Conservation (phyloP, 2,888 invertebrate species). For the Standfussiana lucernea region DNA sequence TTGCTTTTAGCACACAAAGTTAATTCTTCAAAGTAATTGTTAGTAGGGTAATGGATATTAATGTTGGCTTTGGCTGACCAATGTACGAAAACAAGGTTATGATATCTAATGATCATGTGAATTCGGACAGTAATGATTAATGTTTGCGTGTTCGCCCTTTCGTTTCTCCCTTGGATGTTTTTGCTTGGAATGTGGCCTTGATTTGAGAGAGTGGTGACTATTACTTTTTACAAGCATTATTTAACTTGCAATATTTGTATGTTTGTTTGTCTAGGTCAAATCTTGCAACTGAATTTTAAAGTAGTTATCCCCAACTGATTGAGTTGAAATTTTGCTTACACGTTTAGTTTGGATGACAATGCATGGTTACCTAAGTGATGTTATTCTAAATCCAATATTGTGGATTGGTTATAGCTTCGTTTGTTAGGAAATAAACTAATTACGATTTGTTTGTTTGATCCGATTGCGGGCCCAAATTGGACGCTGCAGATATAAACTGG, state of each 20-base stretch:
- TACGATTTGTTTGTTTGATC: too few relatives aligned
- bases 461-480: too few relatives aligned
- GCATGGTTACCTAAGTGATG: too few relatives aligned
- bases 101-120: conserved; percentile 47
- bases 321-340: too few relatives aligned
- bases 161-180: conserved; percentile 46
- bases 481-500: too few relatives aligned
- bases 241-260: too few relatives aligned
- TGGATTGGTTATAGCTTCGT: too few relatives aligned
- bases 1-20: background rate
- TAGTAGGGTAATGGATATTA: background rate
- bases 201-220: conserved; percentile 29
- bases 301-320: too few relatives aligned
- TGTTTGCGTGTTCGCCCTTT: conserved; percentile 46
- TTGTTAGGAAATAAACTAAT: conserved; percentile 12
- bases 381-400: background rate
- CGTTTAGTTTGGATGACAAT: too few relatives aligned
- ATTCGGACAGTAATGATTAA: conserved; percentile 63
- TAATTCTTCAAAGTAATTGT: background rate
- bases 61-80: background rate
- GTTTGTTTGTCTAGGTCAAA: too few relatives aligned
- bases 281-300: too few relatives aligned
- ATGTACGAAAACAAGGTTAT: conserved; percentile 20
- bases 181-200: conserved; percentile 37
- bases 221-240: background rate